Conservation (phyloP, 2,888 invertebrate genomes). For the Fabriciana adippe region DNA sequence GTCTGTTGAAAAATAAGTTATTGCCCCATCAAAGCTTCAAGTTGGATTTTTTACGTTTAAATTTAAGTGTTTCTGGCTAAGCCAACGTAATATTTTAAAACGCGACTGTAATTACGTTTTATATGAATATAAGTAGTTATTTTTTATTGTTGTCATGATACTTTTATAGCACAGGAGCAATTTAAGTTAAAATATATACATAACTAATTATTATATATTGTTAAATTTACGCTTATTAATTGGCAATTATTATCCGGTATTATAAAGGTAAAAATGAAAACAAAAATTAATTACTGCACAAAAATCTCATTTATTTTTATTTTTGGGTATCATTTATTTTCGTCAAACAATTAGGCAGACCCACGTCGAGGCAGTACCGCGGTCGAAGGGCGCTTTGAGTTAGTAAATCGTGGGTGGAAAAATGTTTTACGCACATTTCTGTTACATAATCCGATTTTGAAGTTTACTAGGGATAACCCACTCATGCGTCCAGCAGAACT, state of each 20-base stretch:
- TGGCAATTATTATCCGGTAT: slow-evolving; percentile 20
- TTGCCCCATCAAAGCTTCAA: slow-evolving; percentile 57
- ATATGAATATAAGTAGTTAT: slow-evolving; percentile 33
- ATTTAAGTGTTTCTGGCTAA: slow-evolving; percentile 36
- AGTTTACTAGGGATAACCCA: slow-evolving; percentile 40
- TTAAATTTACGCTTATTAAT: slow-evolving; percentile 23
- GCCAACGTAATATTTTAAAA: slow-evolving; percentile 32
- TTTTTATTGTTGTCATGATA: slow-evolving; percentile 28
- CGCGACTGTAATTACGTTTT: slow-evolving; percentile 32
- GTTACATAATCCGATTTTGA: slow-evolving; percentile 47
- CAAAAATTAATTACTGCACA: slow-evolving; percentile 73
- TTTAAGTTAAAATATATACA: slow-evolving; percentile 20
- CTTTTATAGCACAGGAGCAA: slow-evolving; percentile 20
- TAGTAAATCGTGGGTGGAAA: slow-evolving; percentile 46
- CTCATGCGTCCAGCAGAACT: slow-evolving; percentile 43
- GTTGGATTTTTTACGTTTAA: slow-evolving; percentile 33
- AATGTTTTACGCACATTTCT: slow-evolving; percentile 71
- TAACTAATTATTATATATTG: slow-evolving; percentile 20
- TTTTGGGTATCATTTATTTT: slow-evolving; percentile 79
- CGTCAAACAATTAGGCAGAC: slow-evolving; percentile 77
- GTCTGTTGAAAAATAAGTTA: slow-evolving; percentile 56
- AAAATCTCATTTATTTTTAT: slow-evolving; percentile 79
- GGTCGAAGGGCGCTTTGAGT: slow-evolving; percentile 22
- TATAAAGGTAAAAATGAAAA: slow-evolving; percentile 50
- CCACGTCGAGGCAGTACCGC: slow-evolving; percentile 49